Base-by-base conservation (phyloP, 2,888 invertebrate genomes). In the Callyntrura sp. region DNA sequence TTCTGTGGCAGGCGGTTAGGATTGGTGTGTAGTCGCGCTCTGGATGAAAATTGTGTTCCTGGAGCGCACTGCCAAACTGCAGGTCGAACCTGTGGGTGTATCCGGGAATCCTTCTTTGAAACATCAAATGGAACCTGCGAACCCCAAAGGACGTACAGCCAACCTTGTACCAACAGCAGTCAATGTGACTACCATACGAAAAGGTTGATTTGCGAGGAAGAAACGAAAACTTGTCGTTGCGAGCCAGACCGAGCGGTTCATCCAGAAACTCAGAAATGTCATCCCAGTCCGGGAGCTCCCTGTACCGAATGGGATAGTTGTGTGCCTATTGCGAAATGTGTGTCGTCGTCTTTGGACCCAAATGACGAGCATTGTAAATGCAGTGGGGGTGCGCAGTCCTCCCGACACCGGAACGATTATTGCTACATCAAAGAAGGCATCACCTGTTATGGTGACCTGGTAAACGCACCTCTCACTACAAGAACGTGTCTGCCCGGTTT, bases 401-500 rank as follows among this genome's bases (percentile, higher is more conserved):
- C 17, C n/a, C 45, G 1, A 8, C 17, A 11, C 8, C 4, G 8
- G 11, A 48, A 55, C 20, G 73, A 57, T 14, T 60, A 43, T 14
- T 85, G 85, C 28, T 57, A 85, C 20, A 25, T 60, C 6, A 12
- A 57, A 23, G 20, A 85, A 20, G 28, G 28, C 6, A 14, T 17
- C 2, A 9, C 35, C 11, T 85, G 85, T 45, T 23, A 55, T 55
- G 65, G 85, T 6, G 73, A 85, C 45, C 57, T n/a, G 0, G 28
- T 43, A 14, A 9, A 23, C 6, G 28, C 51, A n/a, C 20, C 20
- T 8, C 12, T 81, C 8, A 60, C 6, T 11, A 1, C 0, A 1
- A 55, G 23, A 6, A 43, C 45, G 0, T 85, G 85, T 17, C 45
- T 43, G 11, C 60, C 76, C 0, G 85, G 85, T 12, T n/a, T 78